Evolutionary conservation across 2,888 invertebrate species (phyloP).

Genomic region (Panzeria rudis): DNA sequence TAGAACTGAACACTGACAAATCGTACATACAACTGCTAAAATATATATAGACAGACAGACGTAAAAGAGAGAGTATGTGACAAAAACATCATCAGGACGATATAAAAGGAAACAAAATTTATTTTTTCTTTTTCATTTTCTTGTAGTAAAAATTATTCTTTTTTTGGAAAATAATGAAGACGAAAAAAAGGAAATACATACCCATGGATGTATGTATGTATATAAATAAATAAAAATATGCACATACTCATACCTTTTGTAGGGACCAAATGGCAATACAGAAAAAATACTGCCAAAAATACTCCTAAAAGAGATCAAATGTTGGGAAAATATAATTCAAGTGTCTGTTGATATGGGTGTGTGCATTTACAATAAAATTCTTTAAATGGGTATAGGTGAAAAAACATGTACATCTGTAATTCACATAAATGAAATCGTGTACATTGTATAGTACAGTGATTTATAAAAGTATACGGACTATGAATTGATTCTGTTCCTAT

Average conservation of each 20-base stretch:
- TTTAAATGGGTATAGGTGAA: slow-evolving; percentile 18
- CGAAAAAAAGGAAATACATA: neutral
- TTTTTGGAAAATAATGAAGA: slow-evolving; percentile 31
- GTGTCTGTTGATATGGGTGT: slow-evolving; percentile 25
- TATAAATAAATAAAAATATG: neutral
- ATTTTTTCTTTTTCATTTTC: slow-evolving; percentile 18
- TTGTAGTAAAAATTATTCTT: slow-evolving; percentile 16
- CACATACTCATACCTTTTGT: slow-evolving; percentile 17
- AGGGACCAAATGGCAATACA: slow-evolving; percentile 26
- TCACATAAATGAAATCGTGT: neutral
- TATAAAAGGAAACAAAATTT: slow-evolving; percentile 47
- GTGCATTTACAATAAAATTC: slow-evolving; percentile 23
- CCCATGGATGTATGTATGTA: neutral
- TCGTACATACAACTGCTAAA: slow-evolving; percentile 2
- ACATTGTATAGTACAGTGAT: slow-evolving; percentile 1
- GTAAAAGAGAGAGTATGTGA: slow-evolving; percentile 60
- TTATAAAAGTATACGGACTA: neutral
- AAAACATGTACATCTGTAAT: slow-evolving; percentile 10
- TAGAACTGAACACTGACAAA: slow-evolving; percentile 36
- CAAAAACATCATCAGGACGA: slow-evolving; percentile 61
- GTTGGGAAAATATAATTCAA: slow-evolving; percentile 44
- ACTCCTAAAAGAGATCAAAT: slow-evolving; percentile 42
- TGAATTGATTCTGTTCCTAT: neutral
- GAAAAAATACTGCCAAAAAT: slow-evolving; percentile 41
- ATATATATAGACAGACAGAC: neutral